These are phyloP conservation scores for Romanogobio albipinnatus DNA, from an alignment of 2,113 vertebrate genomes.

Conservation along the genomic window DNA sequence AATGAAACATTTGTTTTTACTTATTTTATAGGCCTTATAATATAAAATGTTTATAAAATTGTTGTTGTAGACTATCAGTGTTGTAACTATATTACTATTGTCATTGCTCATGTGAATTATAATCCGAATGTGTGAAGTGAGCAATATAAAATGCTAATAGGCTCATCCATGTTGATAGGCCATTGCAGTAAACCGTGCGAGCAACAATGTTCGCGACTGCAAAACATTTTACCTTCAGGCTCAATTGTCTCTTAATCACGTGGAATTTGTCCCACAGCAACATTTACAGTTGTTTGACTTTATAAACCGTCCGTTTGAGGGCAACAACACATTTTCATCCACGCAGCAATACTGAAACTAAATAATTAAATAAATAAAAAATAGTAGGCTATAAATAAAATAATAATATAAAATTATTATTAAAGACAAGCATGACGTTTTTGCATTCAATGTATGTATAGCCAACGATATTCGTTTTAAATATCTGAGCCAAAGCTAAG, in stretches of 20 bases:
- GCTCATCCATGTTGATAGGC: background rate
- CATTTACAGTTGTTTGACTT: background rate
- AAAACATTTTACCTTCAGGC: background rate
- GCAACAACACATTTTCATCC: background rate
- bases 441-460: background rate
- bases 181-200: background rate
- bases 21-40: background rate
- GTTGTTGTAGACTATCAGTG: background rate
- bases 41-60: background rate
- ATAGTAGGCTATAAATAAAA: too few species aligned
- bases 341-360: background rate
- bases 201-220: background rate
- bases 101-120: background rate
- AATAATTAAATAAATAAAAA: background rate
- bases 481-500: too few species aligned
- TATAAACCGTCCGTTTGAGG: background rate
- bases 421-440: too few species aligned
- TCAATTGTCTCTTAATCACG: background rate
- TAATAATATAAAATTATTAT: background rate
- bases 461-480: background rate
- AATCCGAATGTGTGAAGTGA: background rate
- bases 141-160: conserved; percentile 24
- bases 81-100: background rate
- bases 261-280: background rate
- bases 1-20: background rate